Conservation (phyloP, 2,888 invertebrate genomes). For the Drosophila maculinotata region DNA sequence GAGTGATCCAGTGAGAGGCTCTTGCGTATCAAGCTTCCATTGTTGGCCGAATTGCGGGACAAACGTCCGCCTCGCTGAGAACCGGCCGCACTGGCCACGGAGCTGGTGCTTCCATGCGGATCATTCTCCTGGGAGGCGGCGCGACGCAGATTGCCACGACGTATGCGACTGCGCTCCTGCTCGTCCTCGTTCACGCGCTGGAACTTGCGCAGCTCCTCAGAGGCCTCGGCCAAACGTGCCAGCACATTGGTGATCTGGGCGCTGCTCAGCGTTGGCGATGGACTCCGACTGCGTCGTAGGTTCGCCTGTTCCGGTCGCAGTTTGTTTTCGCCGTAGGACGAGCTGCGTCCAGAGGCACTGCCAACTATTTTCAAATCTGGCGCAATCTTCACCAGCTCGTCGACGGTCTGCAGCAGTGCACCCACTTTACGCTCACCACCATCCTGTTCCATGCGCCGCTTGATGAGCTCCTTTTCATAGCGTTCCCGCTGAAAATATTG, state of each 20-base stretch:
- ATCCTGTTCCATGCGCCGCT: slow-evolving; percentile 87
- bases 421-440: slow-evolving; percentile 92
- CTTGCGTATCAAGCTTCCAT: slow-evolving; percentile 88
- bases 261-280: slow-evolving; percentile 81
- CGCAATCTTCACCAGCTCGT: slow-evolving; percentile 91
- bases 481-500: slow-evolving; percentile 88
- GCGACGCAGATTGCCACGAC: slow-evolving; percentile 84
- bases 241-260: slow-evolving; percentile 84
- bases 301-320: slow-evolving; percentile 79
- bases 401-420: slow-evolving; percentile 91
- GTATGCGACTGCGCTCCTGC: slow-evolving; percentile 85
- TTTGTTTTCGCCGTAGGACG: slow-evolving; percentile 61
- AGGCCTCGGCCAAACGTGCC: slow-evolving; percentile 89
- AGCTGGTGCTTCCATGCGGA: slow-evolving; percentile 85
- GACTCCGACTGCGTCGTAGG: slow-evolving; percentile 78
- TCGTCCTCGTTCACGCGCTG: slow-evolving; percentile 86
- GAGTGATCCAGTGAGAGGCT: slow-evolving; percentile 90
- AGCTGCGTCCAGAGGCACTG: slow-evolving; percentile 69
- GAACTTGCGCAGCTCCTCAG: slow-evolving; percentile 88
- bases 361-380: slow-evolving; percentile 88
- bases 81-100: slow-evolving; percentile 76
- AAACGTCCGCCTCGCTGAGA: slow-evolving; percentile 82
- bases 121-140: slow-evolving; percentile 89
- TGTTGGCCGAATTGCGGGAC: slow-evolving; percentile 81
- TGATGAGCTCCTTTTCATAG: slow-evolving; percentile 91